Conservation (phyloP, 2,888 invertebrate genomes). For the Drosophila nigricruria region DNA sequence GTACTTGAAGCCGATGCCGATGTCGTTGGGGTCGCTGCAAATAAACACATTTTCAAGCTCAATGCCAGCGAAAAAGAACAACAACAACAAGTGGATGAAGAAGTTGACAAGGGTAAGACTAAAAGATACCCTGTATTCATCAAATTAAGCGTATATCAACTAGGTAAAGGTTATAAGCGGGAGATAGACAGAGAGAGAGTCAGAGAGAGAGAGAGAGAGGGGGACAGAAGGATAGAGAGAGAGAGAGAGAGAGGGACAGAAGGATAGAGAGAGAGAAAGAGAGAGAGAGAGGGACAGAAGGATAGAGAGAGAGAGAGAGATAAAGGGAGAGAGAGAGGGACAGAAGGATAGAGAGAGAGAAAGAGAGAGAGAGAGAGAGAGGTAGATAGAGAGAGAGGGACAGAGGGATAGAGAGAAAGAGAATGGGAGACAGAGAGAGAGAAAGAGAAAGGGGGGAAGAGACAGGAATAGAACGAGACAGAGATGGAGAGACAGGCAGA, state of each 20-base stretch:
- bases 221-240: neutral
- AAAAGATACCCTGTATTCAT: neutral
- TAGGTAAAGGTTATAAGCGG: too few relatives aligned
- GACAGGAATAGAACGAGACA: neutral
- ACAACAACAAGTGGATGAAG: conserved; percentile 5
- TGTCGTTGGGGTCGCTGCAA: conserved; percentile 60
- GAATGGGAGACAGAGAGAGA: neutral
- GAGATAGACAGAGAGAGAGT: neutral
- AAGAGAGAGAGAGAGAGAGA: neutral
- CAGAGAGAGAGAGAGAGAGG: neutral
- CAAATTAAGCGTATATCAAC: neutral
- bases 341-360: neutral
- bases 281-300: too few relatives aligned
- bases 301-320: neutral
- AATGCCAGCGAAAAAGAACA: conserved; percentile 65
- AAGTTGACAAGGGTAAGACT: neutral
- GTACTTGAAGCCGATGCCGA: conserved; percentile 61
- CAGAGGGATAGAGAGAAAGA: neutral
- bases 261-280: neutral
- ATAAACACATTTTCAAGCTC: conserved; percentile 81
- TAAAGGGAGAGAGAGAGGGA: neutral
- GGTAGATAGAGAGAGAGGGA: neutral
- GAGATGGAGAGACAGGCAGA: rapidly evolving
- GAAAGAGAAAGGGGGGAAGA: neutral
- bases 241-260: neutral